Evolutionary conservation across 2,113 vertebrate species (phyloP).

Genomic region (Urocolius indicus): DNA sequence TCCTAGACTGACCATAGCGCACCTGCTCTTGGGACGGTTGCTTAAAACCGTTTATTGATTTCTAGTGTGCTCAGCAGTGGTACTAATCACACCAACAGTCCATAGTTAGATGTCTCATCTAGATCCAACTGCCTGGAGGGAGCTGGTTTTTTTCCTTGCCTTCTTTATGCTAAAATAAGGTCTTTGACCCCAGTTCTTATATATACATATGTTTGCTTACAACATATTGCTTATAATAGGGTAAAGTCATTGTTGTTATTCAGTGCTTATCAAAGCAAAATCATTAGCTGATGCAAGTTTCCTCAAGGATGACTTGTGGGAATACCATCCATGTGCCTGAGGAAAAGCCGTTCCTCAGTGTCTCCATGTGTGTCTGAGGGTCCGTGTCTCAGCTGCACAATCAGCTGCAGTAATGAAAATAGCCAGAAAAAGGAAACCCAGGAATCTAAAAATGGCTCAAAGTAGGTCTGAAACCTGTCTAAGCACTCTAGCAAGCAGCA

Average conservation of each 20-base stretch:
- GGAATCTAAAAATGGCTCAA: not conserved
- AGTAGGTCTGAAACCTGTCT: not conserved
- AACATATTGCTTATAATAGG: not conserved
- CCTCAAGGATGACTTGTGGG: fast-evolving
- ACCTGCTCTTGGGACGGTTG: not conserved
- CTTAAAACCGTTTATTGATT: not conserved
- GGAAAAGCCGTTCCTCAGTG: fast-evolving
- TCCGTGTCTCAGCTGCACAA: fast-evolving
- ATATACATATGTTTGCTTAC: not conserved
- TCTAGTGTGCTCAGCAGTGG: not conserved
- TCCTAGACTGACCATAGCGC: not conserved
- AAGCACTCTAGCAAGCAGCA: not conserved
- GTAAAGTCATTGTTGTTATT: not conserved
- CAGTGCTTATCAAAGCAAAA: not conserved
- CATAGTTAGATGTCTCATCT: not conserved
- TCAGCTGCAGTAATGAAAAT: not conserved
- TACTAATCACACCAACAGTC: not conserved
- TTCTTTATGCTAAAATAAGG: not conserved
- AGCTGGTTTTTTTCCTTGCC: not conserved
- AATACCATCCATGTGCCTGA: too few relatives aligned
- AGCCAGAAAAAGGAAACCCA: not conserved
- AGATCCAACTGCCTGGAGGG: not conserved
- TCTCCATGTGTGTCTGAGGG: fast-evolving
- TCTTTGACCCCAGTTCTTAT: not conserved
- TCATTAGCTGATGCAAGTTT: fast-evolving